Conservation (phyloP, 2,888 invertebrate genomes). For the Lasioglossum figueresi region DNA sequence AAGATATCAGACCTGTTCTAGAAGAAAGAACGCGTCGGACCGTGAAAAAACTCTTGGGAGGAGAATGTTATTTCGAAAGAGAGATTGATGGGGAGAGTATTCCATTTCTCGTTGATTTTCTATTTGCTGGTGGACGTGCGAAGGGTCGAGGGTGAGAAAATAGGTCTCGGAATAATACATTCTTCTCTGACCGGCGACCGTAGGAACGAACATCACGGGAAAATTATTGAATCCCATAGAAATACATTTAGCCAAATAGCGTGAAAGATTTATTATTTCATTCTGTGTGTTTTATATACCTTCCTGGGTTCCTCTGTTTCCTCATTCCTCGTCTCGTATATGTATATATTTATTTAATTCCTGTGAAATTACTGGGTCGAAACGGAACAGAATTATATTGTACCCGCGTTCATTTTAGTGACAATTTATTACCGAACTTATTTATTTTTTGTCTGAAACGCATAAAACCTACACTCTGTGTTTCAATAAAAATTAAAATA, state of each 20-base stretch:
- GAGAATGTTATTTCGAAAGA: not conserved
- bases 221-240: not conserved
- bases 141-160: not conserved
- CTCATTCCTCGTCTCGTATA: not conserved
- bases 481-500: not conserved
- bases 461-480: not conserved
- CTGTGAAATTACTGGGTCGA: no score
- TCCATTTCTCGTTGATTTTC: constrained; percentile 9
- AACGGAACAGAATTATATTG: no score
- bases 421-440: no score
- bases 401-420: no score
- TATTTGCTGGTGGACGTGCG: constrained; percentile 8
- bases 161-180: not conserved
- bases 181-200: not conserved
- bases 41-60: constrained; percentile 8
- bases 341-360: no score
- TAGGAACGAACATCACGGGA: not conserved
- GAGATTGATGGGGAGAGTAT: not conserved
- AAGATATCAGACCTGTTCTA: not conserved
- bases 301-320: not conserved
- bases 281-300: not conserved
- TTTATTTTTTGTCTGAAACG: not conserved
- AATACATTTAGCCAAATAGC: not conserved
- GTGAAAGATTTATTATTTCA: not conserved
- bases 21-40: not conserved